Evolutionary conservation across 1,140 invertebrate genomes (phyloP), one percentile per base, ranked within the genome.

Genomic region (Cyrtorhinus lividipennis): DNA sequence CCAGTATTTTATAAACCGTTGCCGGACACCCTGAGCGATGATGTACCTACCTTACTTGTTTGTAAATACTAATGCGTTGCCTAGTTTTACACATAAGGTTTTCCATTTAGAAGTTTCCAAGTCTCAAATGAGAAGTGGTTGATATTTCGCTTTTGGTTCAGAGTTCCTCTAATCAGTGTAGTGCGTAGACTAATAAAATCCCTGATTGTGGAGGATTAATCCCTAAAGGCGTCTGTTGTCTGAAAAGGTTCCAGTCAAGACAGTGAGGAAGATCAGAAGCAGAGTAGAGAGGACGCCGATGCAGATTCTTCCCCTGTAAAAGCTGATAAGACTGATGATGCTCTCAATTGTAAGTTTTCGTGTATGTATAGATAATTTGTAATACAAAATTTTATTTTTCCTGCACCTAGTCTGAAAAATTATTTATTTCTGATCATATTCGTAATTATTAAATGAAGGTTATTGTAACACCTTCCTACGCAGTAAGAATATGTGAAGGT

Each of bases 281-380:
- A 53, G 20, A 20, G 48, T 3, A 53, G 48, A 5, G 48, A 53
- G 5, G 48, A 53, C 18, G 12, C 48, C 10, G 48, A 53, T 22
- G 20, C 10, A 5, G 48, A 53, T 15, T 10, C 48, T 53, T 8
- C 48, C 5, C 10, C 48, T 10, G 48, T 20, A 15, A 12, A 15
- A 15, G 20, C 10, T 20, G 48, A 53, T 13, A 53, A 53, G 48
- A 53, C 48, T 53, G 48, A 53, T 53, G 48, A 53, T 10, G 10
- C 48, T 53, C 48, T 15, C 48, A 53, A 53, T 53, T 53, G 48
- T 53, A 20, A 53, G 48, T 53, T 38, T n/a, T n/a, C n/a, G n/a
- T n/a, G n/a, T n/a, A n/a, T n/a, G n/a, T n/a, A n/a, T n/a, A n/a
- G n/a, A n/a, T n/a, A n/a, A n/a, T n/a, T n/a, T n/a, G n/a, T n/a